Conservation (phyloP, 2,888 invertebrate genomes). For the Elysia crispata region DNA sequence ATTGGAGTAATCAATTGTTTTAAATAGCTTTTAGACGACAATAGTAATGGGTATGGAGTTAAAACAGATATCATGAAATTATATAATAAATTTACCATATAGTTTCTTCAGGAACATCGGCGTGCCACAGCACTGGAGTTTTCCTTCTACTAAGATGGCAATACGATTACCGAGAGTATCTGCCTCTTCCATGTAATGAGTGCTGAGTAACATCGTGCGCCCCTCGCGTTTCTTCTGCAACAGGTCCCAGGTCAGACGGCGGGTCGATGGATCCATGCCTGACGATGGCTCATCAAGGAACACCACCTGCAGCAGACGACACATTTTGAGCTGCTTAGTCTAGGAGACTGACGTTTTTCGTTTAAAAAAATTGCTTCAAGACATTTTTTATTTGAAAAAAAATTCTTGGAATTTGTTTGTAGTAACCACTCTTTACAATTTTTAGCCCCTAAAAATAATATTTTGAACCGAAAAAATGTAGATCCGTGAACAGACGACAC, state of each 20-base stretch:
- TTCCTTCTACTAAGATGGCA: constrained; percentile 90
- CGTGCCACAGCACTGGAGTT: constrained; percentile 87
- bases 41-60: too few relatives aligned
- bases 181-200: constrained; percentile 92
- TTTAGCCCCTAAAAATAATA: too few relatives aligned
- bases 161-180: constrained; percentile 91
- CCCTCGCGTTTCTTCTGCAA: constrained; percentile 82
- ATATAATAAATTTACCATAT: constrained; percentile 83
- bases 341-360: constrained; percentile 78
- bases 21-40: too few relatives aligned
- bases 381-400: too few relatives aligned
- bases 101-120: constrained; percentile 86
- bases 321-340: constrained; percentile 79
- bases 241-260: constrained; percentile 85
- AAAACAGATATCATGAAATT: too few relatives aligned
- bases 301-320: constrained; percentile 71
- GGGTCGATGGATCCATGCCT: constrained; percentile 80
- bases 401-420: too few relatives aligned
- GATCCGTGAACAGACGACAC: constrained; percentile 77
- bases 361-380: too few relatives aligned
- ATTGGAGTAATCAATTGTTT: too few relatives aligned
- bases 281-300: constrained; percentile 80
- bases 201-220: constrained; percentile 86
- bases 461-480: too few relatives aligned
- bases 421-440: too few relatives aligned